Percentiles rank a stretch among this genome's conserved stretches.
Conservation (phyloP, 37 sponge, comb jelly and placozoan genomes). For the Hormiphora californensis region DNA sequence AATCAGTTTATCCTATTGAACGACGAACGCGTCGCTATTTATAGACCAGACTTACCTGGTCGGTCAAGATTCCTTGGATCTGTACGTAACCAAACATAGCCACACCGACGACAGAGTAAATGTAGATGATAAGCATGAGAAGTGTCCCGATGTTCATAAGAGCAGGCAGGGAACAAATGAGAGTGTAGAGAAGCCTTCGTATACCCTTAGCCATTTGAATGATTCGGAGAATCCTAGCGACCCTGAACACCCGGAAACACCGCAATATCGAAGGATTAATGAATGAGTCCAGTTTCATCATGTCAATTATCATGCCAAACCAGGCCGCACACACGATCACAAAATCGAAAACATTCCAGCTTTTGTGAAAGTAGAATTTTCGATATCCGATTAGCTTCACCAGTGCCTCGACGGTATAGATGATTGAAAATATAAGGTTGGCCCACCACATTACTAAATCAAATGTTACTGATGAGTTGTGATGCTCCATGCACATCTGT, state of each 20-base stretch:
- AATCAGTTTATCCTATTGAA: too few relatives aligned
- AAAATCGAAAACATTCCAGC: constrained; percentile 58
- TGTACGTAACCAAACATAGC: constrained; percentile 53
- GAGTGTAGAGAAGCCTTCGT: constrained; percentile 33
- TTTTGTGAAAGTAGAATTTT: constrained; percentile 40
- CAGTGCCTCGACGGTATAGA: constrained; percentile 56
- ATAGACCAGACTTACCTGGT: constrained; percentile 42
- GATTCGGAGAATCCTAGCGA: constrained; percentile 35
- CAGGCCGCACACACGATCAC: constrained; percentile 49
- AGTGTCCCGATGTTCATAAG: constrained; percentile 55
- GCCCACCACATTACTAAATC: neutral
- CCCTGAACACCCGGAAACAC: constrained; percentile 44
- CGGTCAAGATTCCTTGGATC: constrained; percentile 23
- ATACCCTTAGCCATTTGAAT: constrained; percentile 55
- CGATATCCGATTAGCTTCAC: constrained; percentile 55
- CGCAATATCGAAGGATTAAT: constrained; percentile 52
- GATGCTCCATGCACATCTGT: constrained; percentile 48
- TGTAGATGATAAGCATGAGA: constrained; percentile 54
- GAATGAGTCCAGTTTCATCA: neutral
- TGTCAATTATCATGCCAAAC: constrained; percentile 53
- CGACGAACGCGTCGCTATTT: too few relatives aligned
- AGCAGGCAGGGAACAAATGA: constrained; percentile 56
- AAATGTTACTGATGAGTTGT: neutral
- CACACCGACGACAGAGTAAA: constrained; percentile 57
- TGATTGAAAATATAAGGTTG: constrained; percentile 43